Conservation (phyloP, 1,140 invertebrate genomes). For the Sitodiplosis mosellana region DNA sequence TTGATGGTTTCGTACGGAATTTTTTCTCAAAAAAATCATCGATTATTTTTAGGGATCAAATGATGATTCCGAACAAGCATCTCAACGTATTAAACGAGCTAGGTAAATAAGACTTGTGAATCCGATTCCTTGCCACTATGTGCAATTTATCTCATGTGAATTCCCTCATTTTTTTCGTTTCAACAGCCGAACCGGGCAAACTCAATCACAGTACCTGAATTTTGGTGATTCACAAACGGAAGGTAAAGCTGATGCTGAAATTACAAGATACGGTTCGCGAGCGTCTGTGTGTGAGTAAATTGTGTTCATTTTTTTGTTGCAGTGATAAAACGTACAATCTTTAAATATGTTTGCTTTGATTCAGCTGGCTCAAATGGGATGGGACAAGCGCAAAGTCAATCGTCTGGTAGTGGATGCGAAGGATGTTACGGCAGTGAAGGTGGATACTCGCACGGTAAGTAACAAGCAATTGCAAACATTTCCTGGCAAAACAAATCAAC, state of each 20-base stretch:
- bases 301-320: neutral
- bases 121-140: too few relatives aligned
- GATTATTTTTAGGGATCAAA: too few relatives aligned
- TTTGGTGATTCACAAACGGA: slow-evolving; percentile 36
- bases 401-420: slow-evolving; percentile 31
- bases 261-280: slow-evolving; percentile 45
- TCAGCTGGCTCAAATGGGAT: slow-evolving; percentile 51
- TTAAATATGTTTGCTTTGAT: neutral
- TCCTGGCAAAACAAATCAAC: neutral
- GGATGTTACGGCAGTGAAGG: neutral
- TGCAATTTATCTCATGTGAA: neutral
- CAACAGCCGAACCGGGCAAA: slow-evolving; percentile 46
- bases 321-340: neutral
- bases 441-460: neutral
- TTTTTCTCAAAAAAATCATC: too few relatives aligned
- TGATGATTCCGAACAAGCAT: too few relatives aligned
- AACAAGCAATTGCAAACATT: neutral
- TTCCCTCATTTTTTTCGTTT: neutral
- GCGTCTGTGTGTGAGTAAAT: slow-evolving; percentile 50
- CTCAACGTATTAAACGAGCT: too few relatives aligned
- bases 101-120: too few relatives aligned
- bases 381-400: slow-evolving; percentile 63
- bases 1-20: too few relatives aligned
- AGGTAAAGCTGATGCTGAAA: slow-evolving; percentile 60
- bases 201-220: slow-evolving; percentile 62